Percentiles rank a stretch among this genome's conserved stretches.
Evolutionary conservation across 1,140 invertebrate species (phyloP).

Genomic region (Nautilus pompilius): DNA sequence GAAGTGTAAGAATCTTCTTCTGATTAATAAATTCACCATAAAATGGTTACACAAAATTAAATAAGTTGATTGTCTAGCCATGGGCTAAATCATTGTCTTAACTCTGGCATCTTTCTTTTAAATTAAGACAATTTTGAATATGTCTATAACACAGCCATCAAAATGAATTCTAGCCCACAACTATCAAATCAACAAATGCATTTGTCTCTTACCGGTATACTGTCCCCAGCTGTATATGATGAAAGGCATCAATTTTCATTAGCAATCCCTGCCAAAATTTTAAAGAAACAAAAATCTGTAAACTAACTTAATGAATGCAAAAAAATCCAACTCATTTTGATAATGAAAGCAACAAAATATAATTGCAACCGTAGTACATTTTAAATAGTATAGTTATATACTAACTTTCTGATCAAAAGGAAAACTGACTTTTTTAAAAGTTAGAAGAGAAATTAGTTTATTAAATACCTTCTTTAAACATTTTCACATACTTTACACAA

Average conservation of each 20-base stretch:
- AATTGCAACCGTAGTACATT: not conserved
- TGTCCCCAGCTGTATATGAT: constrained; percentile 92
- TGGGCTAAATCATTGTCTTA: too few relatives aligned
- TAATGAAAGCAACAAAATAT: not conserved
- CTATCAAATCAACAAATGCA: too few relatives aligned
- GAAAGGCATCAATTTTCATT: constrained; percentile 92
- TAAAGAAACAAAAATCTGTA: not conserved
- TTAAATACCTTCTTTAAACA: not conserved
- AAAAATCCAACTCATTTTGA: not conserved
- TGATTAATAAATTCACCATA: too few relatives aligned
- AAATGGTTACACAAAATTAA: too few relatives aligned
- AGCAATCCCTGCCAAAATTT: constrained; percentile 67
- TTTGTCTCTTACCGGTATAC: constrained; percentile 74
- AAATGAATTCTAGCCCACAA: too few relatives aligned
- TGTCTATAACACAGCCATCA: not conserved
- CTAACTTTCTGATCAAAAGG: not conserved
- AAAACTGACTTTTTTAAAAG: not conserved
- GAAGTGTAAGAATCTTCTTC: too few relatives aligned
- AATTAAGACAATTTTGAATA: not conserved
- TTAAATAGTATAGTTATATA: not conserved
- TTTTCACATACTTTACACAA: too few relatives aligned
- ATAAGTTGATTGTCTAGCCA: too few relatives aligned
- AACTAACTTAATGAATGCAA: not conserved
- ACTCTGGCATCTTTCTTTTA: not conserved
- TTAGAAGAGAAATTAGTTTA: not conserved